phyloP scores from a whole-genome alignment of 1,140 invertebrate species.

The Diuraphis noxia region DNA sequence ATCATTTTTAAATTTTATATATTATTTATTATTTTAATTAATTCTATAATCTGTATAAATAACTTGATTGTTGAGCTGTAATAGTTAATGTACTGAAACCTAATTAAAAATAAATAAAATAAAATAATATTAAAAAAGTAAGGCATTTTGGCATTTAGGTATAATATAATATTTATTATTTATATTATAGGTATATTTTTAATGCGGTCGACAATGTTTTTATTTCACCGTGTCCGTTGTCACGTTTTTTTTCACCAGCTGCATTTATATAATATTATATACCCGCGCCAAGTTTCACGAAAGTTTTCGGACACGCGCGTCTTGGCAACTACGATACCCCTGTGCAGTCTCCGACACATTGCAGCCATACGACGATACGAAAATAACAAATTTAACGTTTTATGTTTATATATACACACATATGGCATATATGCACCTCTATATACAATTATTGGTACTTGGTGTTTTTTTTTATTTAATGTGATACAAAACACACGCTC shows the following conservation, averaged over 20 bases:
- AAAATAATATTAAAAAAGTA: not conserved
- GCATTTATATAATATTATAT: not conserved
- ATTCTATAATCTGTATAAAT: no score
- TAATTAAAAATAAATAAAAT: no score
- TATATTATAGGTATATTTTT: not conserved
- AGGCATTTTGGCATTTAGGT: no score
- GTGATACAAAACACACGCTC: not conserved
- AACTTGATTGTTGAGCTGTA: no score
- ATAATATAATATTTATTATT: no score
- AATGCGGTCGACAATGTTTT: not conserved
- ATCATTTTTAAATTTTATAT: no score
- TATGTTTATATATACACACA: not conserved
- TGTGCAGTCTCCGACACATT: not conserved
- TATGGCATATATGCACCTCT: not conserved
- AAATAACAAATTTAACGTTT: conserved; percentile 6
- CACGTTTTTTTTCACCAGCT: not conserved
- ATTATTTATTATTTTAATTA: no score
- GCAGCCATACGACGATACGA: not conserved
- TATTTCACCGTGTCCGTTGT: not conserved
- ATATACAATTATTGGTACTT: not conserved
- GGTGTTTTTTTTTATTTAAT: not conserved
- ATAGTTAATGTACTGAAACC: no score
- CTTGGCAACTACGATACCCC: not conserved
- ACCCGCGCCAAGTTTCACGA: conserved; percentile 6
- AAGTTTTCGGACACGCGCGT: not conserved